Evolutionary conservation across 2,888 invertebrate genomes (phyloP).

Genomic region (Malthinus flaveolus): DNA sequence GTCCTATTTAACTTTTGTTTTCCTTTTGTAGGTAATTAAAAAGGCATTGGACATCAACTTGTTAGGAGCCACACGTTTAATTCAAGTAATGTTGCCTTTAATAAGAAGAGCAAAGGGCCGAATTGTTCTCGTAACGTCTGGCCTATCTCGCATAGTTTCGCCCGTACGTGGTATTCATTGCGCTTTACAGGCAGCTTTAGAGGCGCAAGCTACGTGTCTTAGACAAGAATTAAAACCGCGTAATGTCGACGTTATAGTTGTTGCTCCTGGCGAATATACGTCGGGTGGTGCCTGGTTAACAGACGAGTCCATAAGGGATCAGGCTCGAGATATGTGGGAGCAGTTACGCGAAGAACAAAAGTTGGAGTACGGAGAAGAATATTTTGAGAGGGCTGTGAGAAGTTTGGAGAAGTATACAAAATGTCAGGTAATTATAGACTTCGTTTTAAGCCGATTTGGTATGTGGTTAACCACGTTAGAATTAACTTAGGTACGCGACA

Average conservation of each 20-base stretch:
- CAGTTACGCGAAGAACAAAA: slow-evolving; percentile 76
- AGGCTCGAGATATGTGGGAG: slow-evolving; percentile 83
- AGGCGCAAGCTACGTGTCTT: slow-evolving; percentile 78
- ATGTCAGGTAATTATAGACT: slow-evolving; percentile 60
- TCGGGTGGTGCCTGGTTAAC: slow-evolving; percentile 79
- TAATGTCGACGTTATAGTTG: slow-evolving; percentile 81
- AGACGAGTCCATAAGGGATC: slow-evolving; percentile 57
- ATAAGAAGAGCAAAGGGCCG: slow-evolving; percentile 79
- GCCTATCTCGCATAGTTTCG: slow-evolving; percentile 77
- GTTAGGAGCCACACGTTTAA: slow-evolving; percentile 65
- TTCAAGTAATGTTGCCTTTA: slow-evolving; percentile 77
- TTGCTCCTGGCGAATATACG: slow-evolving; percentile 84
- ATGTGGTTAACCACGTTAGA: neutral
- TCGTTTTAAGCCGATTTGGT: neutral
- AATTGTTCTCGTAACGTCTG: slow-evolving; percentile 78
- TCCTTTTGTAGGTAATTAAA: slow-evolving; percentile 46
- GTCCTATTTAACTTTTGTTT: neutral
- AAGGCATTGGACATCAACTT: slow-evolving; percentile 77
- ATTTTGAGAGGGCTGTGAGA: slow-evolving; percentile 79
- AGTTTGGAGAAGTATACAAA: slow-evolving; percentile 79
- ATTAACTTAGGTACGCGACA: too few species aligned
- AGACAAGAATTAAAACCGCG: slow-evolving; percentile 78
- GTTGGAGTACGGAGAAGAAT: slow-evolving; percentile 78
- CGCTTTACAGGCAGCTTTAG: slow-evolving; percentile 75
- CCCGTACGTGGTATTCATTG: slow-evolving; percentile 83